These are phyloP conservation scores for Ferdinandea cuprea DNA, from an alignment of 2,888 invertebrate genomes.

Conservation along the genomic window DNA sequence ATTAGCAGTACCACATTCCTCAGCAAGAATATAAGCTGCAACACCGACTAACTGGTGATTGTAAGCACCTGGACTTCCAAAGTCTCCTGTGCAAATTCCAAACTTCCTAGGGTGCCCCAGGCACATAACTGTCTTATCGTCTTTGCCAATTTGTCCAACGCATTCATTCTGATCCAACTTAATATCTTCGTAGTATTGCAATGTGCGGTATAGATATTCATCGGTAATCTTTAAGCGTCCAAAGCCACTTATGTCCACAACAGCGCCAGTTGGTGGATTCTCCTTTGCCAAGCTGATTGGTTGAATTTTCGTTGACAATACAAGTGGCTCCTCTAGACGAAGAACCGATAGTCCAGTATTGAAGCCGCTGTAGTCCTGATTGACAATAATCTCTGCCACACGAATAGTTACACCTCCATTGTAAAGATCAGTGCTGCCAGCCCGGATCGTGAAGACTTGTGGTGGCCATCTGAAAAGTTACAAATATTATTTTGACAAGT, in stretches of 20 bases:
- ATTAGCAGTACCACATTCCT: slow-evolving; percentile 78
- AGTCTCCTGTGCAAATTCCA: slow-evolving; percentile 77
- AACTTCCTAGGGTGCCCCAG: slow-evolving; percentile 67
- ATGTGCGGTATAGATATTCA: slow-evolving; percentile 75
- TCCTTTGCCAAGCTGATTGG: slow-evolving; percentile 75
- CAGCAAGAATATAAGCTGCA: slow-evolving; percentile 77
- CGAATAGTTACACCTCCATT: slow-evolving; percentile 78
- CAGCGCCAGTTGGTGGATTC: slow-evolving; percentile 74
- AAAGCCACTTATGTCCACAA: slow-evolving; percentile 79
- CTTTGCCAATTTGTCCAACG: slow-evolving; percentile 25
- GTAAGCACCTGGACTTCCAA: slow-evolving; percentile 80
- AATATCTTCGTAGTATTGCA: slow-evolving; percentile 77
- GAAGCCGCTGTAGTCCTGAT: slow-evolving; percentile 75
- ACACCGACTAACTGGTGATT: slow-evolving; percentile 77
- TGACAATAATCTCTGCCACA: slow-evolving; percentile 77
- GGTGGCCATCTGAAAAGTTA: slow-evolving; percentile 79
- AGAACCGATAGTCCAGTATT: slow-evolving; percentile 78
- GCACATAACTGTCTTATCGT: slow-evolving; percentile 65
- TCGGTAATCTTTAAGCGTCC: slow-evolving; percentile 76
- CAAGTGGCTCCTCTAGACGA: slow-evolving; percentile 75
- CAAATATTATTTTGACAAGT: neutral
- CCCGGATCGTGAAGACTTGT: slow-evolving; percentile 78
- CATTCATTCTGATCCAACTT: slow-evolving; percentile 50
- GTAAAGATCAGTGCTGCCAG: slow-evolving; percentile 79
- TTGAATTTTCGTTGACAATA: slow-evolving; percentile 75